Conservation (phyloP, 1,140 invertebrate genomes). For the Prorops nasuta region DNA sequence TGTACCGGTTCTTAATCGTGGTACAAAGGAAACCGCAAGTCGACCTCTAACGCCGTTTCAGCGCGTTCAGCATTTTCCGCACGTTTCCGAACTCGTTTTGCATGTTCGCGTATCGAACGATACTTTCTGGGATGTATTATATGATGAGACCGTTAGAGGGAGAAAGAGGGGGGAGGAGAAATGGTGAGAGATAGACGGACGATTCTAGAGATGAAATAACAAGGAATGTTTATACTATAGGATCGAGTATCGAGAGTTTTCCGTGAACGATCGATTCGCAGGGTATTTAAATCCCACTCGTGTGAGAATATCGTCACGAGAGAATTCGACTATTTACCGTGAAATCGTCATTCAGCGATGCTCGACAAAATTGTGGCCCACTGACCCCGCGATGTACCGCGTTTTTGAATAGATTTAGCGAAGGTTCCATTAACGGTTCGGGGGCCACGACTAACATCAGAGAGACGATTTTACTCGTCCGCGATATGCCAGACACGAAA, state of each 20-base stretch:
- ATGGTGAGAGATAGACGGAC: no score
- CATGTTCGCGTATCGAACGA: constrained; percentile 11
- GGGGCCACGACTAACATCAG: constrained; percentile 15
- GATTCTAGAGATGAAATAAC: no score
- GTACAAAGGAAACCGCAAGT: not conserved
- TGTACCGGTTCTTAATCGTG: constrained; percentile 5
- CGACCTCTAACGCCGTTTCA: constrained; percentile 5
- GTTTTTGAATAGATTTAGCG: constrained; percentile 35
- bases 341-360: constrained; percentile 2
- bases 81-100: constrained; percentile 8
- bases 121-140: no score
- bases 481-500: no score
- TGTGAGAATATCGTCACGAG: no score
- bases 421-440: constrained; percentile 25
- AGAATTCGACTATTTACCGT: no score
- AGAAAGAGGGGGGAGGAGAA: no score
- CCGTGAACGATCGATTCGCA: no score
- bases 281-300: no score
- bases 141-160: no score
- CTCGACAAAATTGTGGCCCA: constrained; percentile 34
- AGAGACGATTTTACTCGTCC: constrained; percentile 29
- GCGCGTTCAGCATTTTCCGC: constrained; percentile 6
- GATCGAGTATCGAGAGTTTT: no score
- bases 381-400: constrained; percentile 32
- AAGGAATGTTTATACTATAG: no score